These are phyloP conservation scores for Lucinisca nassula DNA, from an alignment of 2,888 invertebrate genomes.

Conservation along the genomic window DNA sequence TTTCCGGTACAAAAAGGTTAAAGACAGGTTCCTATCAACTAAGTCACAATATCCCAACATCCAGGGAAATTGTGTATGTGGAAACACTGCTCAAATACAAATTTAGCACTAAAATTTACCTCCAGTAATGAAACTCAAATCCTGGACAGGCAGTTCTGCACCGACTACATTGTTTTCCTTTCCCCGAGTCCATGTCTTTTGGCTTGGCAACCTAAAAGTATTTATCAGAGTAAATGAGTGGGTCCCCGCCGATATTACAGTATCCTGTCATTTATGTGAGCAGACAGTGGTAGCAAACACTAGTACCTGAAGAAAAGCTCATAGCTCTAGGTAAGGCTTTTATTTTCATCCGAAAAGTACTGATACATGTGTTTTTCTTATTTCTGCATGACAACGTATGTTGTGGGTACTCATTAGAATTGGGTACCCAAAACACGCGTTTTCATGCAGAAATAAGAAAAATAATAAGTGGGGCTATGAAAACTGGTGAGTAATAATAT, in stretches of 20 bases:
- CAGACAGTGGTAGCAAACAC: not conserved
- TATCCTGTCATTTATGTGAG: too few relatives aligned
- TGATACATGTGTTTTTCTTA: too few relatives aligned
- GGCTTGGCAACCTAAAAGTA: not conserved
- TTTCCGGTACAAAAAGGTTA: too few relatives aligned
- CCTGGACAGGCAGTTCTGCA: constrained; percentile 67
- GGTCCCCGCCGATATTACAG: not conserved
- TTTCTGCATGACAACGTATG: too few relatives aligned
- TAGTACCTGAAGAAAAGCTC: not conserved
- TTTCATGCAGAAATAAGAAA: too few relatives aligned
- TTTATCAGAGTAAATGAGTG: not conserved
- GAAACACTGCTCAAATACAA: too few relatives aligned
- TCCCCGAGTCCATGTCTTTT: constrained; percentile 39
- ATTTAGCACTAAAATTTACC: too few relatives aligned
- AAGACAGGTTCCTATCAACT: too few relatives aligned
- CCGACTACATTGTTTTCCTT: constrained; percentile 61
- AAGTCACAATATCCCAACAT: too few relatives aligned
- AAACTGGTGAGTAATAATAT: not conserved
- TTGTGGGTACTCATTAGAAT: not conserved
- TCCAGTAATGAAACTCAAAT: constrained; percentile 68
- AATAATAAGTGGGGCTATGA: too few relatives aligned
- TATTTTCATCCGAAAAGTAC: too few relatives aligned
- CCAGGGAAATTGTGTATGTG: too few relatives aligned
- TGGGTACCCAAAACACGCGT: not conserved
- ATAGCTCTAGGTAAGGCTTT: not conserved